Evolutionary conservation across 2,113 vertebrate species (phyloP).

Genomic region (Aegithalos caudatus): DNA sequence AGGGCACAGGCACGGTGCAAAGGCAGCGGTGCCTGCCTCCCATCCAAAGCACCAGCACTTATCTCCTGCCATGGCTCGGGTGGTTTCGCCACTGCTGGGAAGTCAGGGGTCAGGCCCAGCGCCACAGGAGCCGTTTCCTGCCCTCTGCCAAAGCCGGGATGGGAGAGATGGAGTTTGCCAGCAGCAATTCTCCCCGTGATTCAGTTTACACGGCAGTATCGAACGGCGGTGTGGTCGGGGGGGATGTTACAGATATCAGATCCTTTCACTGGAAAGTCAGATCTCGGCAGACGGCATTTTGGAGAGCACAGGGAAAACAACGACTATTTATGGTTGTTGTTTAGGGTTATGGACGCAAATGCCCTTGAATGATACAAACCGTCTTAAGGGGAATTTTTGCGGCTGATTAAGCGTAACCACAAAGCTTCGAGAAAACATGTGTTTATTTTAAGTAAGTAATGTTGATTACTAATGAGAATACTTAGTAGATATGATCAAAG

Average conservation of each 20-base stretch:
- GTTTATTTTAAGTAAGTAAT: slow-evolving; percentile 71
- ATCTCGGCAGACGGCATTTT: background rate
- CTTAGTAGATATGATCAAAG: slow-evolving; percentile 71
- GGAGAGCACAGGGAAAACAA: background rate
- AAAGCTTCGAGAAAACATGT: slow-evolving; percentile 68
- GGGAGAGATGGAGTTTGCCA: background rate
- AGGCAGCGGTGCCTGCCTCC: background rate
- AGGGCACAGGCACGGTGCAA: background rate
- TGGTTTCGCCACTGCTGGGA: background rate
- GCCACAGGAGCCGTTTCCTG: background rate
- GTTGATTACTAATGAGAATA: slow-evolving; percentile 68
- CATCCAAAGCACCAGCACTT: background rate
- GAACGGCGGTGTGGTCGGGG: background rate
- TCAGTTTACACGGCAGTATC: background rate
- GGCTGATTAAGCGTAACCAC: slow-evolving; percentile 61
- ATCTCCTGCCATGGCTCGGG: background rate
- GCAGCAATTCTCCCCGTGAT: fast-evolving
- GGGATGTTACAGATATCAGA: background rate
- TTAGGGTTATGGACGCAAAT: slow-evolving; percentile 50
- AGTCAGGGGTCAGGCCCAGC: slow-evolving; percentile 8
- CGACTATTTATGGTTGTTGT: slow-evolving; percentile 22
- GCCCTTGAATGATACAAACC: slow-evolving; percentile 65
- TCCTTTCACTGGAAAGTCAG: background rate
- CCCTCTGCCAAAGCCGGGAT: background rate
- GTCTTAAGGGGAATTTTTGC: slow-evolving; percentile 61